Conservation (phyloP, 2,888 invertebrate genomes). For the Sesia apiformis region DNA sequence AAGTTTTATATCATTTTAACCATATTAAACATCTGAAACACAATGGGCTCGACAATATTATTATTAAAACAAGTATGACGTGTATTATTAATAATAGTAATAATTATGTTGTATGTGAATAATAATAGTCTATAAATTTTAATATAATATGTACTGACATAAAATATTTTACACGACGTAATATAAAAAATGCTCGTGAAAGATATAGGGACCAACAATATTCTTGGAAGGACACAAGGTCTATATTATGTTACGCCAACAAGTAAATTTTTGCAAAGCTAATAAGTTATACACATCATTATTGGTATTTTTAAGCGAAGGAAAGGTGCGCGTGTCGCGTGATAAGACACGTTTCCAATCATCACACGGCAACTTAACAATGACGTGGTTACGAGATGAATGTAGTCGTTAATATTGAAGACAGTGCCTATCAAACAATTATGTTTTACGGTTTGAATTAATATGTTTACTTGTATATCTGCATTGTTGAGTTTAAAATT, state of each 20-base stretch:
- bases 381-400: slow-evolving; percentile 20
- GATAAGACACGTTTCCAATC: slow-evolving; percentile 74
- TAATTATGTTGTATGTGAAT: background rate
- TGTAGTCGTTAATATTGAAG: background rate
- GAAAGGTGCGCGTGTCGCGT: slow-evolving; percentile 29
- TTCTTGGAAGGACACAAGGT: too few species aligned
- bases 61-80: background rate
- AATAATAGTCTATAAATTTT: background rate
- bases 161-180: too few species aligned
- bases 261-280: slow-evolving; percentile 14
- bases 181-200: too few species aligned
- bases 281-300: slow-evolving; percentile 24
- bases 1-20: too few species aligned
- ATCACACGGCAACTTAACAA: slow-evolving; percentile 40
- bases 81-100: too few species aligned
- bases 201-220: too few species aligned
- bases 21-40: too few species aligned
- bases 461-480: too few species aligned
- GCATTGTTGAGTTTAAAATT: too few species aligned
- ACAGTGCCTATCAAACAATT: background rate
- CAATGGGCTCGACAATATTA: background rate
- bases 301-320: slow-evolving; percentile 29
- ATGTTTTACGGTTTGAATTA: background rate
- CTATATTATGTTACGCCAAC: background rate
- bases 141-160: too few species aligned